A percentile compares a stretch with the other conserved stretches of the same genome.
These are phyloP conservation scores for Anadara kagoshimensis DNA, from an alignment of 1,140 invertebrate genomes.

Conservation along the genomic window DNA sequence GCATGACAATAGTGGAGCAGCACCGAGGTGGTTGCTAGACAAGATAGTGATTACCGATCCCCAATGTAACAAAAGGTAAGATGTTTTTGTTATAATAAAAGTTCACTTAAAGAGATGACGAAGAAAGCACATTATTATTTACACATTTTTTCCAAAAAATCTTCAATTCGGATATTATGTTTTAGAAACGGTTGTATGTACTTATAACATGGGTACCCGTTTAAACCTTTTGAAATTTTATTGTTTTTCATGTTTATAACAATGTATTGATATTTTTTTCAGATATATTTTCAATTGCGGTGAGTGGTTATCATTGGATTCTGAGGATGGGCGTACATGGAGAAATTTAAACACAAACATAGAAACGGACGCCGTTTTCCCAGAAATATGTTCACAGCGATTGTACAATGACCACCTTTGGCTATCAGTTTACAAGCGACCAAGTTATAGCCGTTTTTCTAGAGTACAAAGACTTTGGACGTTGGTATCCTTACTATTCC, in stretches of 20 bases:
- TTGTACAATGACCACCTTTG: conserved; percentile 53
- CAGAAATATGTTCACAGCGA: conserved; percentile 67
- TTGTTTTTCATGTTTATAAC: no score
- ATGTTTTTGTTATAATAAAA: background rate
- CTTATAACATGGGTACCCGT: no score
- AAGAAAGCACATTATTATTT: background rate
- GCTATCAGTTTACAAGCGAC: conserved; percentile 53
- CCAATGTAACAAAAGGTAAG: no score
- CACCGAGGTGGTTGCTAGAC: conserved; percentile 6
- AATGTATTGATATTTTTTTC: no score
- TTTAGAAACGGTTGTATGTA: no score
- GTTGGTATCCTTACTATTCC: conserved; percentile 54
- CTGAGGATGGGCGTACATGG: conserved; percentile 74
- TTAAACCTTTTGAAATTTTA: no score
- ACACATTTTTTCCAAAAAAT: no score
- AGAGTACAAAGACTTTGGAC: conserved; percentile 60
- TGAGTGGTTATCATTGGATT: conserved; percentile 76
- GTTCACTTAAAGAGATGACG: background rate
- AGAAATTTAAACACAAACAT: conserved; percentile 10
- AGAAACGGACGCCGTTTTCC: conserved; percentile 18
- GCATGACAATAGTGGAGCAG: conserved; percentile 18
- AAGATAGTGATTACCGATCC: conserved; percentile 3
- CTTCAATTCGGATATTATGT: no score
- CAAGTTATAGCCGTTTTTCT: conserved; percentile 53
- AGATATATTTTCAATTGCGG: conserved; percentile 74